These are phyloP conservation scores for Papilio gigon DNA, from an alignment of 2,888 invertebrate genomes.

Conservation along the genomic window DNA sequence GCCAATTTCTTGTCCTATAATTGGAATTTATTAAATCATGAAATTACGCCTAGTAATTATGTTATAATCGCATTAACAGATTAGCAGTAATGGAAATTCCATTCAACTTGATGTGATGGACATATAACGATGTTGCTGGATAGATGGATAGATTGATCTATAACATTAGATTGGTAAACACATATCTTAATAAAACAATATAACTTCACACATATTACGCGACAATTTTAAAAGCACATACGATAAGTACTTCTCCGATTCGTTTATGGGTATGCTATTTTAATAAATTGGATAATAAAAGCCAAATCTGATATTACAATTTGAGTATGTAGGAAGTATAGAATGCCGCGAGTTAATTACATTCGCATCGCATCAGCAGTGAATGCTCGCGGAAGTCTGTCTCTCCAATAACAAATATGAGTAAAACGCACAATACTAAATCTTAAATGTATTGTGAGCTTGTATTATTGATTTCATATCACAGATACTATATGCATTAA, in stretches of 20 bases:
- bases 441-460: constrained; percentile 61
- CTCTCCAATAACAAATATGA: constrained; percentile 65
- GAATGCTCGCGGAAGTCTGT: constrained; percentile 54
- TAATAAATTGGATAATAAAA: no score
- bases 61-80: constrained; percentile 24
- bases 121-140: not conserved
- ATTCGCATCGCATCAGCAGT: constrained; percentile 51
- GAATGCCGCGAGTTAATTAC: constrained; percentile 55
- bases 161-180: not conserved
- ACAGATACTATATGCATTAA: constrained; percentile 49
- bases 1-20: not conserved
- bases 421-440: constrained; percentile 63
- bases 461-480: constrained; percentile 60
- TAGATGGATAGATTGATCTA: no score
- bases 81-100: constrained; percentile 28
- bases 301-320: no score
- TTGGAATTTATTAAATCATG: not conserved
- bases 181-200: no score
- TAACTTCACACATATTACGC: no score
- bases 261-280: no score
- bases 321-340: constrained; percentile 40
- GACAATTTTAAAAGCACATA: no score
- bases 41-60: not conserved
- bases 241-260: no score
- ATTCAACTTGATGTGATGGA: constrained; percentile 10